Conservation (phyloP, 2,113 vertebrate genomes). For the Macrotis lagotis region DNA sequence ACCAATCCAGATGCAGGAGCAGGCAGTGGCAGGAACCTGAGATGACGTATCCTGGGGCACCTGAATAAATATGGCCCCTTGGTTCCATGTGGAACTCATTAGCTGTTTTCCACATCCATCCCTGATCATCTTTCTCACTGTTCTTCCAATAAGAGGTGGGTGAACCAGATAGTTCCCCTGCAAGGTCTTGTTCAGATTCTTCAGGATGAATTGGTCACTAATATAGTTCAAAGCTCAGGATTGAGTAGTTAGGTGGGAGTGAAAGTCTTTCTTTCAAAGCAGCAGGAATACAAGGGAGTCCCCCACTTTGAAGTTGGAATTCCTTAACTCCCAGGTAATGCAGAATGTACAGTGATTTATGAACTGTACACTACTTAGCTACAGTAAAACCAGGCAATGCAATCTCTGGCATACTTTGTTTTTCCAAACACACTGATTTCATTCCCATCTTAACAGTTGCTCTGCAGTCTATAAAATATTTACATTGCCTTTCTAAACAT, state of each 20-base stretch:
- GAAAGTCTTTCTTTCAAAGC: conserved; percentile 29
- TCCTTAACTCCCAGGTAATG: conserved; percentile 62
- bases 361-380: conserved; percentile 39
- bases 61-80: conserved; percentile 70
- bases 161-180: conserved; percentile 40
- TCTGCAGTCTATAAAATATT: conserved; percentile 75
- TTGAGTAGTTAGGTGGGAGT: conserved; percentile 57
- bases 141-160: conserved; percentile 26
- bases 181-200: conserved; percentile 49
- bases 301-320: conserved; percentile 39
- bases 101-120: conserved; percentile 34
- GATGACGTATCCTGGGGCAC: conserved; percentile 62
- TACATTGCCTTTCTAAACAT: conserved; percentile 73
- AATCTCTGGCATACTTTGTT: conserved; percentile 54
- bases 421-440: conserved; percentile 71
- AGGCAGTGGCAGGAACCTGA: conserved; percentile 55
- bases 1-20: conserved; percentile 58
- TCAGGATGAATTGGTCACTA: conserved; percentile 63
- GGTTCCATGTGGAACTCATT: conserved; percentile 72
- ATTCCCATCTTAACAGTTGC: conserved; percentile 60
- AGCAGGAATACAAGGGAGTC: conserved; percentile 28
- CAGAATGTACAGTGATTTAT: conserved; percentile 66
- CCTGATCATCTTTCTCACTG: conserved; percentile 47
- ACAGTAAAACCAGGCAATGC: conserved; percentile 49
- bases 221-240: conserved; percentile 61